Evolutionary conservation across 2,113 vertebrate genomes (phyloP).

Genomic region (Oreochromis aureus): DNA sequence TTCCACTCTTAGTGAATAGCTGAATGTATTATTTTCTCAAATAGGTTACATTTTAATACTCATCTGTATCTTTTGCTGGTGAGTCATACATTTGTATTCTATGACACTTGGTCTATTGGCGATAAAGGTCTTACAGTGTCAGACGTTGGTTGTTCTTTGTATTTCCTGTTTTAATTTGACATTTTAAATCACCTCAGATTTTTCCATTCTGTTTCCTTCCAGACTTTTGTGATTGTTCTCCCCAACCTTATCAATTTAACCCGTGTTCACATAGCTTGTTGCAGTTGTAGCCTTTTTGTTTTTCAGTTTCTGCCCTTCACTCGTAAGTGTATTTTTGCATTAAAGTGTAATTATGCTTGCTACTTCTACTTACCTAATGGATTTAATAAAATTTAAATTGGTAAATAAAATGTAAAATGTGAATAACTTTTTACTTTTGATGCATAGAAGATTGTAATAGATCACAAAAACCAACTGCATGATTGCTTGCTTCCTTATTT

Average conservation of each 20-base stretch:
- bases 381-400: not conserved
- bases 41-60: not conserved
- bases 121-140: not conserved
- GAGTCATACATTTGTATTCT: not conserved
- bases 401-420: not conserved
- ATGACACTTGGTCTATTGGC: not conserved
- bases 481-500: not conserved
- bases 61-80: not conserved
- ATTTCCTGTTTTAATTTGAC: not conserved
- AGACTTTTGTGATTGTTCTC: not conserved
- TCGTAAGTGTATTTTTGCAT: not conserved
- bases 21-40: not conserved
- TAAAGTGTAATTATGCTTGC: not conserved
- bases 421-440: not conserved
- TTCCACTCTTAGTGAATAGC: not conserved
- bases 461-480: not conserved
- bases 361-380: not conserved
- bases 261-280: not conserved
- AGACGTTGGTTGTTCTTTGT: not conserved
- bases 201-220: not conserved
- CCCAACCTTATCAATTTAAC: not conserved
- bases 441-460: not conserved
- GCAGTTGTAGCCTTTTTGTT: not conserved
- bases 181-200: not conserved
- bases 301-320: not conserved